A percentile compares a stretch with the other conserved stretches of the same genome.
Conservation (phyloP, 1,140 invertebrate genomes). For the Pseudomyrmex sp. region DNA sequence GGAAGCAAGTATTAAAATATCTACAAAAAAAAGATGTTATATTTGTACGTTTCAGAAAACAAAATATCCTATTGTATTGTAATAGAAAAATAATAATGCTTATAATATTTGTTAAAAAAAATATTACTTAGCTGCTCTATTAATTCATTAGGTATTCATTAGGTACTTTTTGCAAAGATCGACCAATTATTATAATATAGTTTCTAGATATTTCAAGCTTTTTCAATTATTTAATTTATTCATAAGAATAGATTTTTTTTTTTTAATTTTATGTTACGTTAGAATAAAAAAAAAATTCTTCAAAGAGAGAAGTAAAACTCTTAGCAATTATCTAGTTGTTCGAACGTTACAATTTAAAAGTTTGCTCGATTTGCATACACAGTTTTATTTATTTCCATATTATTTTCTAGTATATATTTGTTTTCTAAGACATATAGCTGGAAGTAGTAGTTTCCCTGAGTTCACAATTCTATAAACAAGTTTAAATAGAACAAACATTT, state of each 20-base stretch:
- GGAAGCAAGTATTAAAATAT: conserved; percentile 26
- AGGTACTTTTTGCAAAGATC: background rate
- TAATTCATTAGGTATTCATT: background rate
- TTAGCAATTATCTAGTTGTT: conserved; percentile 17
- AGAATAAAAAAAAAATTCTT: background rate
- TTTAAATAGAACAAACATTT: conserved; percentile 15
- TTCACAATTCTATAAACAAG: background rate
- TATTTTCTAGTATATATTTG: background rate
- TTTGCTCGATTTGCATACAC: background rate
- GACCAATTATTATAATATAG: conserved; percentile 1
- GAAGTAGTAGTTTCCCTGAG: conserved; percentile 55
- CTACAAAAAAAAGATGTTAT: background rate
- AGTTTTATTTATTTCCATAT: conserved; percentile 4
- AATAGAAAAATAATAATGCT: background rate
- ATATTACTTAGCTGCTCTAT: background rate
- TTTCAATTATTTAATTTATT: conserved; percentile 32
- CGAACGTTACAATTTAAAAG: background rate
- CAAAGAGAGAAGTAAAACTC: conserved; percentile 20
- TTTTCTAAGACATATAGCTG: conserved; percentile 23
- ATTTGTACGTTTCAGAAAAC: conserved; percentile 6
- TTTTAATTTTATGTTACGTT: conserved; percentile 49
- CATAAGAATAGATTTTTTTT: conserved; percentile 40
- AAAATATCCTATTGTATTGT: conserved; percentile 29
- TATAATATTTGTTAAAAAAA: background rate
- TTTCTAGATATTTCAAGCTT: background rate